Evolutionary conservation across 2,113 vertebrate species (phyloP).

Genomic region (Hippocampus mohnikei): DNA sequence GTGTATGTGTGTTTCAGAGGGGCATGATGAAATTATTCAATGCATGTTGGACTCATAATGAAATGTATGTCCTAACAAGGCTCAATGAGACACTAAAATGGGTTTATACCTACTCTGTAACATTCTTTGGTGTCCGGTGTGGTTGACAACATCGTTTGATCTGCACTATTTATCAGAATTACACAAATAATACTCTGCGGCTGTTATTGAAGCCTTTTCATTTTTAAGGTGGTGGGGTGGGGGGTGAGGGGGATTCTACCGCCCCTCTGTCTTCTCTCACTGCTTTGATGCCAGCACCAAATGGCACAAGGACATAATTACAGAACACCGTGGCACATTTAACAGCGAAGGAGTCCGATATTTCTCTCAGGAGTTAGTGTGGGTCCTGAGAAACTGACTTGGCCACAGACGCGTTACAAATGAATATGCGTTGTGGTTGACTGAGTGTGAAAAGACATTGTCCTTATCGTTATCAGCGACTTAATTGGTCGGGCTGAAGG

Average conservation of each 20-base stretch:
- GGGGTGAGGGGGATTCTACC: not conserved
- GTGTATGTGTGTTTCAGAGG: too few species aligned
- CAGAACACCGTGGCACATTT: not conserved
- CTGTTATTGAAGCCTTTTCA: not conserved
- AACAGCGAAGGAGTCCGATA: not conserved
- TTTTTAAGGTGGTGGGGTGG: too few species aligned
- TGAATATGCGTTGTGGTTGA: not conserved
- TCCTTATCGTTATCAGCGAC: not conserved
- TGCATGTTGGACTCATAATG: slow-evolving; percentile 24
- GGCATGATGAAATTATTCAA: slow-evolving; percentile 25
- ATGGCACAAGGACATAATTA: not conserved
- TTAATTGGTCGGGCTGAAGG: not conserved
- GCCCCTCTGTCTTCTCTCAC: not conserved
- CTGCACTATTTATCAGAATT: not conserved
- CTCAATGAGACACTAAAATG: not conserved
- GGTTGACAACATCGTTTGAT: not conserved
- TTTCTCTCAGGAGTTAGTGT: not conserved
- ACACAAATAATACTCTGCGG: not conserved
- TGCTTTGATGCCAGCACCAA: slow-evolving; percentile 2
- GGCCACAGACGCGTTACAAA: not conserved
- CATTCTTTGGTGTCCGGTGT: not conserved
- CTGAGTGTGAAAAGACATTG: not conserved
- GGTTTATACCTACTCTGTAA: not conserved
- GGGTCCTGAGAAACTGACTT: not conserved
- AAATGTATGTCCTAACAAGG: slow-evolving; percentile 4